These are phyloP conservation scores for Vireo altiloquus DNA, from an alignment of 2,113 vertebrate genomes.

Conservation along the genomic window DNA sequence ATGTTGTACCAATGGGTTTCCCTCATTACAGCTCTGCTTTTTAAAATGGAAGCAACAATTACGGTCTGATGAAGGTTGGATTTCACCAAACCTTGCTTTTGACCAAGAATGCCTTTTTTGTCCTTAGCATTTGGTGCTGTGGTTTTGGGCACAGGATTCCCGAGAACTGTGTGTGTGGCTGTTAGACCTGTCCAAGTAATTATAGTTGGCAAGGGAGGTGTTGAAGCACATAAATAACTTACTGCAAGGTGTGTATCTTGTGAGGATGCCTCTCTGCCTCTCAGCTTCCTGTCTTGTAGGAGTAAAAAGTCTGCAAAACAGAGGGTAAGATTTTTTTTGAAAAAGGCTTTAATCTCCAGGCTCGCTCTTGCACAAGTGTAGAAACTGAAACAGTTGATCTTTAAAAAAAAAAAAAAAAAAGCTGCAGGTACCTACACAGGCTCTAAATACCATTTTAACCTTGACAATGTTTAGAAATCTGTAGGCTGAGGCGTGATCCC, in stretches of 20 bases:
- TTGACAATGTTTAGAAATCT: neutral
- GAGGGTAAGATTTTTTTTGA: neutral
- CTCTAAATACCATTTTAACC: neutral
- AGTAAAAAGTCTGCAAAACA: neutral
- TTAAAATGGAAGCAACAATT: neutral
- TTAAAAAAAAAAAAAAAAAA: neutral
- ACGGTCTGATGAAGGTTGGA: neutral
- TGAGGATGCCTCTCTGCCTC: neutral
- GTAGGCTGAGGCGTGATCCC: neutral
- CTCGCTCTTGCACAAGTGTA: neutral
- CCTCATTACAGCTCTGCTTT: neutral
- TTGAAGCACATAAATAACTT: neutral
- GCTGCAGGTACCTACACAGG: neutral
- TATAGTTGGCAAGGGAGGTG: neutral
- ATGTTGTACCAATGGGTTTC: neutral
- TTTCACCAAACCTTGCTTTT: neutral
- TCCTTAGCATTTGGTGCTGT: neutral
- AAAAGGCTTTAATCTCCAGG: neutral
- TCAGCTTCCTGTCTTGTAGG: neutral
- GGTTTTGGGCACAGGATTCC: neutral
- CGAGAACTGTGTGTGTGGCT: neutral
- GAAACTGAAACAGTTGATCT: neutral
- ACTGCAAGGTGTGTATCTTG: neutral
- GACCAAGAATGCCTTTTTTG: neutral
- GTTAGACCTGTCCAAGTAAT: neutral